Percentiles rank a stretch among this genome's conserved stretches.
phyloP scores from a whole-genome alignment of 2,888 invertebrate species.

The Scaptomyza reducta region DNA sequence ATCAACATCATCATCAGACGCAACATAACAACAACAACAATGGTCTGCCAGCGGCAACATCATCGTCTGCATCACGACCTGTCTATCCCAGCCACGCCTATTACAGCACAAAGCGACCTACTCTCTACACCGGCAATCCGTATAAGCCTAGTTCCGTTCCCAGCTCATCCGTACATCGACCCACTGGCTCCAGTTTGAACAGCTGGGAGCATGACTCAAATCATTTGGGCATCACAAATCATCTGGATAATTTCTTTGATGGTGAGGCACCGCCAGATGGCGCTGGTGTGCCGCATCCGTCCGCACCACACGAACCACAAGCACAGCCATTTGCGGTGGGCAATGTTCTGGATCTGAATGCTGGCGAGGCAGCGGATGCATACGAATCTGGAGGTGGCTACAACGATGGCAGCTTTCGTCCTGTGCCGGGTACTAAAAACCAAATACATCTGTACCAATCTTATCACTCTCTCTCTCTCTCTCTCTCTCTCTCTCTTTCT shows the following conservation, averaged over 20 bases:
- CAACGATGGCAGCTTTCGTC: slow-evolving; percentile 81
- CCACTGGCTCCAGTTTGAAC: slow-evolving; percentile 41
- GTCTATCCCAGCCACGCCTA: slow-evolving; percentile 58
- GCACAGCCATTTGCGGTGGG: slow-evolving; percentile 81
- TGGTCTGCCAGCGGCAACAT: slow-evolving; percentile 55
- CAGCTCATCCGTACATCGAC: slow-evolving; percentile 46
- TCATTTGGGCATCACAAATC: slow-evolving; percentile 82
- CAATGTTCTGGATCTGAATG: slow-evolving; percentile 81
- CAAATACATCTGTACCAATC: slow-evolving; percentile 22
- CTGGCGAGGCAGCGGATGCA: slow-evolving; percentile 78
- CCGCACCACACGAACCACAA: slow-evolving; percentile 56
- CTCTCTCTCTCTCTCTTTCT: slow-evolving; percentile 25
- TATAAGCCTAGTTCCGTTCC: slow-evolving; percentile 68
- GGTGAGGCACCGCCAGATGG: slow-evolving; percentile 63
- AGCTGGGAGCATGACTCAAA: slow-evolving; percentile 83
- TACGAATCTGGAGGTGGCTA: slow-evolving; percentile 69
- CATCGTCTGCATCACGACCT: slow-evolving; percentile 37
- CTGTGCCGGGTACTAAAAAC: slow-evolving; percentile 82
- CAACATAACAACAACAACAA: slow-evolving; percentile 43
- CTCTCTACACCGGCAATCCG: slow-evolving; percentile 53
- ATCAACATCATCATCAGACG: slow-evolving; percentile 28
- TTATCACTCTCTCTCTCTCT: slow-evolving; percentile 10
- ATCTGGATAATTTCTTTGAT: slow-evolving; percentile 83
- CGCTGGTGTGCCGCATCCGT: slow-evolving; percentile 22
- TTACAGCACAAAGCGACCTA: slow-evolving; percentile 79